Percentiles rank a stretch among this genome's conserved stretches.
These are phyloP conservation scores for Trachymyrmex septentrionalis DNA, from an alignment of 1,140 invertebrate species.

Conservation along the genomic window DNA sequence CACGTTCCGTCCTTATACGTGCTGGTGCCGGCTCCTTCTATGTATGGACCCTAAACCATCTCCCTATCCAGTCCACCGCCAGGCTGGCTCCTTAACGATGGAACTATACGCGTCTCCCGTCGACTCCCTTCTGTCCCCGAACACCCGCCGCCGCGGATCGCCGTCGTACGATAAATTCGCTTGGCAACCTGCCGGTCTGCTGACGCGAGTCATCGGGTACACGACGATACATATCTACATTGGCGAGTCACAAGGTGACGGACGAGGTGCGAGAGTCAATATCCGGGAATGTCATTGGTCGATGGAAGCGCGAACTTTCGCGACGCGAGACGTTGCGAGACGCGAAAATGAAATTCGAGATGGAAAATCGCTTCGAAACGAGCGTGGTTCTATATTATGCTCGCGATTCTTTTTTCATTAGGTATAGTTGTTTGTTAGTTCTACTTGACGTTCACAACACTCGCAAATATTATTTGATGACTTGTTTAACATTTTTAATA, in stretches of 20 bases:
- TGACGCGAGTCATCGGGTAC: slow-evolving; percentile 74
- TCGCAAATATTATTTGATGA: too few relatives aligned
- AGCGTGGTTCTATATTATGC: not conserved
- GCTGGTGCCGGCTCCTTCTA: slow-evolving; percentile 72
- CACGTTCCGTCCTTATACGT: slow-evolving; percentile 78
- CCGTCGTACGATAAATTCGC: slow-evolving; percentile 79
- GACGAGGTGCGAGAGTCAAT: slow-evolving; percentile 32
- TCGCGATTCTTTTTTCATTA: not conserved
- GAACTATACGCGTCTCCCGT: slow-evolving; percentile 73
- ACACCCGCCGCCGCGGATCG: slow-evolving; percentile 48
- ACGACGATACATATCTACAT: slow-evolving; percentile 30
- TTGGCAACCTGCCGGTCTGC: slow-evolving; percentile 77
- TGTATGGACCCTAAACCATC: slow-evolving; percentile 77
- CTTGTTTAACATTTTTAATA: too few relatives aligned
- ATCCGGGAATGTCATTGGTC: slow-evolving; percentile 31
- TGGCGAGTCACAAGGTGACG: slow-evolving; percentile 26
- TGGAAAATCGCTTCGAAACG: not conserved
- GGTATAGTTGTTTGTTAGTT: too few relatives aligned
- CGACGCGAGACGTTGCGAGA: not conserved
- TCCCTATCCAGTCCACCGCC: slow-evolving; percentile 75
- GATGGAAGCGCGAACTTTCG: slow-evolving; percentile 24
- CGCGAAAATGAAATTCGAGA: not conserved
- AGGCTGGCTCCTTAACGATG: slow-evolving; percentile 77
- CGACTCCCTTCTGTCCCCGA: slow-evolving; percentile 53
- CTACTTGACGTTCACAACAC: too few relatives aligned